A percentile compares a stretch with the other conserved stretches of the same genome.
Evolutionary conservation across 2,113 vertebrate species (phyloP).

Genomic region (Nansenia antarctica): DNA sequence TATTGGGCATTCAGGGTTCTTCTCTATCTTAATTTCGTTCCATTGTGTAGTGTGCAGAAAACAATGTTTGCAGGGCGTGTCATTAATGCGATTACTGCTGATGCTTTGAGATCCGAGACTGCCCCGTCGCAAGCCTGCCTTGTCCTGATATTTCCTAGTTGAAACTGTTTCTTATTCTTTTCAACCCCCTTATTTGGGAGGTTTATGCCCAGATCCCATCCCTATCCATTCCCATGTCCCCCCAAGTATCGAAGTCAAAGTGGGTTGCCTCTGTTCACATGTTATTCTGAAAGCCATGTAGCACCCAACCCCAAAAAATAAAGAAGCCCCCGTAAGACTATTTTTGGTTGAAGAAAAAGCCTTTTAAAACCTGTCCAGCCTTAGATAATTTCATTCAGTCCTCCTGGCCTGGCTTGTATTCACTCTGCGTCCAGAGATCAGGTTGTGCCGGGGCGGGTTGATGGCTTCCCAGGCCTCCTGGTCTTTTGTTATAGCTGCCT

Average conservation of each 20-base stretch:
- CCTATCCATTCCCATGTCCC: constrained; percentile 4
- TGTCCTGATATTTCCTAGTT: background rate
- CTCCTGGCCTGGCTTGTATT: constrained; percentile 90
- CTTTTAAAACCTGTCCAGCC: constrained; percentile 98
- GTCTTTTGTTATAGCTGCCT: constrained; percentile 87
- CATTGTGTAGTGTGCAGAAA: too few relatives aligned
- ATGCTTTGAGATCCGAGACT: too few relatives aligned
- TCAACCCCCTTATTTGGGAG: constrained; percentile 11
- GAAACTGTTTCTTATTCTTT: constrained; percentile 27
- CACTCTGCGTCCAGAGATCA: constrained; percentile 94
- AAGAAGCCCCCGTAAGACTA: constrained; percentile 88
- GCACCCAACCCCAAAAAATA: too few relatives aligned
- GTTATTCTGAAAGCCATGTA: constrained; percentile 73
- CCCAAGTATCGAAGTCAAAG: constrained; percentile 84
- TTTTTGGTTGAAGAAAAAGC: constrained; percentile 85
- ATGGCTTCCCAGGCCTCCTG: constrained; percentile 97
- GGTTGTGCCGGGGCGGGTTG: constrained; percentile 93
- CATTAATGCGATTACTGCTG: too few relatives aligned
- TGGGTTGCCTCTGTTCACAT: constrained; percentile 75
- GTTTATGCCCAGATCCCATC: background rate
- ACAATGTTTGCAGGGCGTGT: background rate
- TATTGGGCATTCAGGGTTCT: too few relatives aligned
- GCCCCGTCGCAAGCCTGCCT: background rate
- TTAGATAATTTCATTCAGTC: constrained; percentile 99
- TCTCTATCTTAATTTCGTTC: too few relatives aligned